Evolutionary conservation across 2,888 invertebrate species (phyloP).

Genomic region (Pecten maximus): DNA sequence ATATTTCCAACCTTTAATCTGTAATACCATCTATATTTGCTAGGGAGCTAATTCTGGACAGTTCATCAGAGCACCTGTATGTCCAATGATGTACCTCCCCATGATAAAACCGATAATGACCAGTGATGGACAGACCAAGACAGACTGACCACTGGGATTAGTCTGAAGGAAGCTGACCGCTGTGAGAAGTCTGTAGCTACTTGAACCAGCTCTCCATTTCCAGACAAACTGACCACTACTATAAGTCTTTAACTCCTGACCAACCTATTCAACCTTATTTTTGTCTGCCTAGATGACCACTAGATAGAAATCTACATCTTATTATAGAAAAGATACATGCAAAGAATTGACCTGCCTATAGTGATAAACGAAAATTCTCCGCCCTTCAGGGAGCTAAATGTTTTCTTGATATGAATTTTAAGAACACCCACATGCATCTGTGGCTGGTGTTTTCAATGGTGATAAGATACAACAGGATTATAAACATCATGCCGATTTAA

Average conservation of each 20-base stretch:
- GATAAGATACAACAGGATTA: neutral
- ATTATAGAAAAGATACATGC: neutral
- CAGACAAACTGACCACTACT: neutral
- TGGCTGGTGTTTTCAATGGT: neutral
- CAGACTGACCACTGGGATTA: slow-evolving; percentile 14
- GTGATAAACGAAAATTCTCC: neutral
- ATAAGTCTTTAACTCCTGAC: neutral
- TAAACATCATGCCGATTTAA: neutral
- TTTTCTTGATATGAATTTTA: neutral
- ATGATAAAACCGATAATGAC: neutral
- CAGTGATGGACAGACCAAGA: neutral
- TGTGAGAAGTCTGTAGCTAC: slow-evolving; percentile 24
- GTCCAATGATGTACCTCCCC: neutral
- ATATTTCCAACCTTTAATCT: too few relatives aligned
- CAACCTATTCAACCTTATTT: neutral
- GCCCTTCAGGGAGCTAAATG: neutral
- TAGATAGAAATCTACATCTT: neutral
- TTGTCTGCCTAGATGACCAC: neutral
- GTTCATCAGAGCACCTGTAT: neutral
- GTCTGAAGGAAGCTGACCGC: neutral
- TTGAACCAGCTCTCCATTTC: neutral
- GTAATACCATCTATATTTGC: too few relatives aligned
- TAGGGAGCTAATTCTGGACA: too few relatives aligned
- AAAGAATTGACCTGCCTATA: neutral
- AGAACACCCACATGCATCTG: neutral